Evolutionary conservation across 2,888 invertebrate genomes (phyloP).

Genomic region (Galerucella pusilla): DNA sequence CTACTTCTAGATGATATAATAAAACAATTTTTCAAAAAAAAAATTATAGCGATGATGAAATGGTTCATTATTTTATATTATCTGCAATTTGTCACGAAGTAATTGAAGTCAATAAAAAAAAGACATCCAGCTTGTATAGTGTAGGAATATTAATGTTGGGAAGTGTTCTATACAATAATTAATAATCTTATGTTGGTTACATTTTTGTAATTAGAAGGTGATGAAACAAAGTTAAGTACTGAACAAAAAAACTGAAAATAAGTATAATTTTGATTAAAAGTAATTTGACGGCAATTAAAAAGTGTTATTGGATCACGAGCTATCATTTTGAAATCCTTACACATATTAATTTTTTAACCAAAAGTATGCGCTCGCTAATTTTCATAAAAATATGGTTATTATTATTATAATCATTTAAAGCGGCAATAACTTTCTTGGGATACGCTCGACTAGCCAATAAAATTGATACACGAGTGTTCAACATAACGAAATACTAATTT

Average conservation of each 20-base stretch:
- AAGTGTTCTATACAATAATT: too few species aligned
- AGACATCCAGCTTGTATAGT: too few species aligned
- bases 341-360: constrained; percentile 20
- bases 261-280: too few species aligned
- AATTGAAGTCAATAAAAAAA: too few species aligned
- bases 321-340: constrained; percentile 26
- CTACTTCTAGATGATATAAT: not conserved
- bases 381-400: constrained; percentile 17
- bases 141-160: too few species aligned
- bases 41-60: not conserved
- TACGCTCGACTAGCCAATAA: constrained; percentile 26
- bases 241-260: too few species aligned
- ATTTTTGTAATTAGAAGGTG: too few species aligned
- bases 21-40: not conserved
- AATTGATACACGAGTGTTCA: constrained; percentile 26
- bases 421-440: constrained; percentile 31
- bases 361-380: constrained; percentile 9
- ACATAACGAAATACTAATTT: constrained; percentile 27
- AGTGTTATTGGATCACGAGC: constrained; percentile 12
- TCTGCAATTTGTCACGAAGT: too few species aligned
- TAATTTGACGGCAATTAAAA: not conserved
- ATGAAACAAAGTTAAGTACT: too few species aligned
- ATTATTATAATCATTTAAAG: constrained; percentile 27
- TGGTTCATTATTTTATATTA: too few species aligned
- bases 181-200: too few species aligned